These are phyloP conservation scores for Cryptocephalus primarius DNA, from an alignment of 2,888 invertebrate genomes.

Conservation along the genomic window DNA sequence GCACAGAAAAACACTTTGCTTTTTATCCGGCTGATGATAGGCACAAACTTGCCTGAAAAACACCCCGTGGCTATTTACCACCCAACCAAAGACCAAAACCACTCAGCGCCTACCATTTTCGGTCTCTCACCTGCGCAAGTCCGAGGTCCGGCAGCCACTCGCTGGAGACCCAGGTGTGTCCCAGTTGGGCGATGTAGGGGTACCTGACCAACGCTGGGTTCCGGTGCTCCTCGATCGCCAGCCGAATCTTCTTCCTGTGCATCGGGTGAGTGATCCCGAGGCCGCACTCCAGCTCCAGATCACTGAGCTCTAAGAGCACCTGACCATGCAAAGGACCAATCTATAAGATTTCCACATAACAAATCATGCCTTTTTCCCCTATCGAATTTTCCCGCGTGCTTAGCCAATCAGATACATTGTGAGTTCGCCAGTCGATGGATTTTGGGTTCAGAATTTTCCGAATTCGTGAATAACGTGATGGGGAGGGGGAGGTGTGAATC, in stretches of 20 bases:
- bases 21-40: too few relatives aligned
- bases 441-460: too few relatives aligned
- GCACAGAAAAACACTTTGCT: too few relatives aligned
- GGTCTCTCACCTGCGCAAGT: slow-evolving; percentile 53
- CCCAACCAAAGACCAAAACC: too few relatives aligned
- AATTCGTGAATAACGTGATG: too few relatives aligned
- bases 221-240: slow-evolving; percentile 88
- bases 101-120: too few relatives aligned
- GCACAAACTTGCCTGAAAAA: too few relatives aligned
- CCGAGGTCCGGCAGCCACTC: slow-evolving; percentile 91
- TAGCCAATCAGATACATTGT: slow-evolving; percentile 7
- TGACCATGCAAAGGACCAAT: slow-evolving; percentile 59
- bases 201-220: slow-evolving; percentile 80
- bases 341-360: slow-evolving; percentile 50
- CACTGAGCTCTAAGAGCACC: slow-evolving; percentile 85
- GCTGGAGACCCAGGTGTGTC: slow-evolving; percentile 88
- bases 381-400: slow-evolving; percentile 8
- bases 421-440: too few relatives aligned
- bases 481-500: too few relatives aligned
- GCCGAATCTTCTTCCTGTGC: slow-evolving; percentile 83
- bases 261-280: slow-evolving; percentile 85
- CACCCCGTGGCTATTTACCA: too few relatives aligned
- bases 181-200: slow-evolving; percentile 75
- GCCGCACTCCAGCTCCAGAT: slow-evolving; percentile 82
- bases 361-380: slow-evolving; percentile 19